phyloP scores from a whole-genome alignment of 2,113 vertebrate species.

The Misgurnus anguillicaudatus region DNA sequence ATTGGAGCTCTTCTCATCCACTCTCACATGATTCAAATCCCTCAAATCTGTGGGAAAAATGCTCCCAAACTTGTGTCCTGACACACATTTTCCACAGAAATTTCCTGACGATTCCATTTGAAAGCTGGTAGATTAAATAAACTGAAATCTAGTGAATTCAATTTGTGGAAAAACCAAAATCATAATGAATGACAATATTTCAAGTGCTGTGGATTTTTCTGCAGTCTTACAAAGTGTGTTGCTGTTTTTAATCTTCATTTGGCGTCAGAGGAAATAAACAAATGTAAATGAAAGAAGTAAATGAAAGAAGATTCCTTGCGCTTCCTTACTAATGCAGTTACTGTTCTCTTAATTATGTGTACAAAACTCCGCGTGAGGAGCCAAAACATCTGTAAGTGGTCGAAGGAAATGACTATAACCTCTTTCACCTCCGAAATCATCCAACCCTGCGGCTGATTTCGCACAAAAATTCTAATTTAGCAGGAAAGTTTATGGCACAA shows the following conservation, averaged over 20 bases:
- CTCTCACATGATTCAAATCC: not conserved
- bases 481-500: conserved; percentile 8
- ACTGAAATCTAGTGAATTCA: conserved; percentile 52
- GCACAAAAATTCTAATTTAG: conserved; percentile 6
- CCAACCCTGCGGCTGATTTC: not conserved
- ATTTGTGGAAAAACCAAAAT: conserved; percentile 52
- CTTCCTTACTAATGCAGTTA: conserved; percentile 52
- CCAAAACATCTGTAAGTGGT: conserved; percentile 66
- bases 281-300: conserved; percentile 14
- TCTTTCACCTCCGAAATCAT: conserved; percentile 13
- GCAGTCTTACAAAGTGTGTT: conserved; percentile 3
- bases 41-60: conserved; percentile 5
- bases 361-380: conserved; percentile 25
- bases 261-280: conserved; percentile 52
- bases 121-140: conserved; percentile 43
- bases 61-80: conserved; percentile 39
- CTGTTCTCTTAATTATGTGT: conserved; percentile 55
- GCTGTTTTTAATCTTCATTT: conserved; percentile 52
- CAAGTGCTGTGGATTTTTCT: not conserved
- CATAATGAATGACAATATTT: conserved; percentile 41
- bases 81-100: conserved; percentile 61
- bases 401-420: conserved; percentile 41
- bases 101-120: not conserved
- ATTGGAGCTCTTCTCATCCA: not conserved
- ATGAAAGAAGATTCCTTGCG: conserved; percentile 58